phyloP scores from a whole-genome alignment of 2,888 invertebrate species.

The Labia minor region DNA sequence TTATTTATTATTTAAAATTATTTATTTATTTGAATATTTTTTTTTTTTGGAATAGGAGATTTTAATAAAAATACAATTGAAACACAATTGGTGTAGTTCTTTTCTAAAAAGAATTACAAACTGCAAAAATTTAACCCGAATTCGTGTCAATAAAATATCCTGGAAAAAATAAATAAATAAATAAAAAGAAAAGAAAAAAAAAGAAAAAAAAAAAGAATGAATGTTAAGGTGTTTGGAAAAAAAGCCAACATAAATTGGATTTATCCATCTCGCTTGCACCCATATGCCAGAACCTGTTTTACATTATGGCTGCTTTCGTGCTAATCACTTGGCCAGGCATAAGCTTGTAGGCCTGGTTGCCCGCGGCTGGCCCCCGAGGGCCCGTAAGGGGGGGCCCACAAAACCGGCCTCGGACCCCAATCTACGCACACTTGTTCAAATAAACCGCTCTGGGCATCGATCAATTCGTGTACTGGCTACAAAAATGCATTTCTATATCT shows the following conservation, averaged over 20 bases:
- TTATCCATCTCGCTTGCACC: neutral
- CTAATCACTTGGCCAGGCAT: slow-evolving; percentile 13
- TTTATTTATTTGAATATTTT: too few relatives aligned
- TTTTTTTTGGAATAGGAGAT: too few relatives aligned
- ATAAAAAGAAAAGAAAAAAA: neutral
- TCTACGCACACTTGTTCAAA: neutral
- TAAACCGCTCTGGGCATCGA: neutral
- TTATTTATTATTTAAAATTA: too few relatives aligned
- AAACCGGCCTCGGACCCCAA: neutral
- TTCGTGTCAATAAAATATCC: slow-evolving; percentile 13
- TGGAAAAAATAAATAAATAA: neutral
- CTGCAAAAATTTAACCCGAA: too few relatives aligned
- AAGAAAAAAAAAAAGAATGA: too few relatives aligned
- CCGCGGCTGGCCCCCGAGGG: neutral
- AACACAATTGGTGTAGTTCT: too few relatives aligned
- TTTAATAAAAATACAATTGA: too few relatives aligned
- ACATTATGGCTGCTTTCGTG: slow-evolving; percentile 4
- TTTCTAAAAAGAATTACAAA: too few relatives aligned
- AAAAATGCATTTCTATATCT: neutral
- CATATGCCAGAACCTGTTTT: neutral
- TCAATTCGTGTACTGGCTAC: neutral
- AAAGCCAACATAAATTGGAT: slow-evolving; percentile 4
- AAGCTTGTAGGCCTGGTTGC: neutral
- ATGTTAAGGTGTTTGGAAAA: neutral
- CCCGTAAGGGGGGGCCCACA: neutral